These are phyloP conservation scores for Triplophysa tibetana DNA, from an alignment of 2,113 vertebrate genomes.

Conservation along the genomic window DNA sequence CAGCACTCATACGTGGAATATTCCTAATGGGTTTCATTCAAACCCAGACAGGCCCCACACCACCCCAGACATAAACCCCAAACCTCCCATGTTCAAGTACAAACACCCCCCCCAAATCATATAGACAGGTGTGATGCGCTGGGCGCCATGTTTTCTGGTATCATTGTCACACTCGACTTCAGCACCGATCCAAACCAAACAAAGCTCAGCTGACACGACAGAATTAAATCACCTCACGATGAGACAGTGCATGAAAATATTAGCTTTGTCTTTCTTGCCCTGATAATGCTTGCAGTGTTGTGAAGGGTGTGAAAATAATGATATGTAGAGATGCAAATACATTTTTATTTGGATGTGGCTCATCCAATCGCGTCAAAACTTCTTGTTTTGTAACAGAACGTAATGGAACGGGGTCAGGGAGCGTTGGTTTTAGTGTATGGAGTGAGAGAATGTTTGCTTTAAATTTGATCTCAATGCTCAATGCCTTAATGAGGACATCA, in stretches of 20 bases:
- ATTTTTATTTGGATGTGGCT: not conserved
- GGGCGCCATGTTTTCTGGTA: constrained; percentile 27
- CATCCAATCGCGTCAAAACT: not conserved
- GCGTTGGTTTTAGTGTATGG: constrained; percentile 5
- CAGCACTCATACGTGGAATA: constrained; percentile 5
- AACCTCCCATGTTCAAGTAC: constrained; percentile 60
- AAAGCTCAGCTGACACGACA: too few species aligned
- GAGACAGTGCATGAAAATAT: too few species aligned
- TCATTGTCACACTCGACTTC: not conserved
- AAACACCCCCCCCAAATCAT: constrained; percentile 49
- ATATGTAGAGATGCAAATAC: too few species aligned
- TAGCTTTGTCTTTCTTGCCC: too few species aligned
- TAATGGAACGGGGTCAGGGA: not conserved
- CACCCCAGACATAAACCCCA: constrained; percentile 56
- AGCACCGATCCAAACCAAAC: not conserved
- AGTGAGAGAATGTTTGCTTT: not conserved
- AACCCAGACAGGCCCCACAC: constrained; percentile 50
- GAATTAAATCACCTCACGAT: too few species aligned
- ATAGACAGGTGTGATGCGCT: constrained; percentile 12
- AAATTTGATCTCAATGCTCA: not conserved
- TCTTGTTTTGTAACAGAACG: not conserved
- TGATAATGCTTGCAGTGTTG: too few species aligned
- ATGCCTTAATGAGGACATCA: not conserved
- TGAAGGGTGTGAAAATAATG: too few species aligned
- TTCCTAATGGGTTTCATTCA: constrained; percentile 50